Evolutionary conservation across 35 echinoderm and acorn worm species (phyloP), one percentile per base, ranked within the genome.

Genomic region (Amphiura filiformis): DNA sequence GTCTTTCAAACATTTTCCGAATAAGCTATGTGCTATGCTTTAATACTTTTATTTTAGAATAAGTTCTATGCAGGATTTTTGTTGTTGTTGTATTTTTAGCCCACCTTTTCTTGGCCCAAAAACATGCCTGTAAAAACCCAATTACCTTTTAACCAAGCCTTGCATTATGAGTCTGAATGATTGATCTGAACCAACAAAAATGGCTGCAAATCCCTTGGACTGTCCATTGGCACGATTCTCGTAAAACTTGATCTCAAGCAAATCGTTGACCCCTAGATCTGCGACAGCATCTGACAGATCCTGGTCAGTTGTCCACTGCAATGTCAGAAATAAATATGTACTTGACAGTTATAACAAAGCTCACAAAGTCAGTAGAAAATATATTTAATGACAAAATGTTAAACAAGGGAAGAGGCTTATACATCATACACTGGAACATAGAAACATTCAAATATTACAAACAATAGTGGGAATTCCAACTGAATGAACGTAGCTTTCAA

Each of bases 151-250:
- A 30, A 77, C 44, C 13, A 98, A 76, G 37, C 89, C 89, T 40
- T 88, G 81, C 86, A 98, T 92, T 52, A 98, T 88, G 42, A 87
- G 44, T 9, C 89, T 75, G 56, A 89, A 94, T 0, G 96, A 98
- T n/a, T n/a, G 75, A n/a, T 98, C 96, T 13, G 93, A 91, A 57
- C 92, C 89, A 9, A 98, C 96, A 39, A 94, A 89, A 36, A 98
- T 86, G 18, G 92, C 92, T 34, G 92, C 86, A 84, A 94, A 98
- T 7, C 96, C 96, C 76, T 98, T 98, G 0, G 96, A 98, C 75
- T 98, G 96, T 1, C 96, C 96, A 38, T 98, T 98, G 32, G 96
- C 96, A 49, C 96, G 80, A 76, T 98, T 98, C 75, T 98, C 96
- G 70, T 91, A 90, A 44, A 98, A 98, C 49, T 98, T 98, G 31